These are phyloP conservation scores for Catamblyrhynchus diadema DNA, from an alignment of 2,797 vertebrate genomes.

Conservation along the genomic window DNA sequence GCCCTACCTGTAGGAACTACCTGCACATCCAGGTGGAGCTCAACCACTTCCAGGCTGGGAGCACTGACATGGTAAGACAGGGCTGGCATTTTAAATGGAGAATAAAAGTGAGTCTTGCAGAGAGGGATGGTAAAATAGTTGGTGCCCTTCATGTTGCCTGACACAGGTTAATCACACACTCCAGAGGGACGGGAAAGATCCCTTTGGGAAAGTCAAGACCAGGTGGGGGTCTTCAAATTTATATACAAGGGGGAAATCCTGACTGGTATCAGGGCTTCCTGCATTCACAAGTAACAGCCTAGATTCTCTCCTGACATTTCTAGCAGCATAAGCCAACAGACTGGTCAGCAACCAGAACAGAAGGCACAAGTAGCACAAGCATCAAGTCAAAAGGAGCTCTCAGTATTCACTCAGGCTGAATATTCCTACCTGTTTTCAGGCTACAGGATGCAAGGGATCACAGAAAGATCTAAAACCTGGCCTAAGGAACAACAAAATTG, in stretches of 20 bases:
- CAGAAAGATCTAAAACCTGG: background rate
- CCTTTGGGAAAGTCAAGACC: background rate
- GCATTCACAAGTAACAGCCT: background rate
- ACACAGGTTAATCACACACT: background rate
- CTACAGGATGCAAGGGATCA: background rate
- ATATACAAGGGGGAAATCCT: background rate
- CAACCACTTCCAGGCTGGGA: background rate
- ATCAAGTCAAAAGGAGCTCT: background rate
- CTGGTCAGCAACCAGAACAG: background rate
- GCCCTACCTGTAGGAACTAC: background rate
- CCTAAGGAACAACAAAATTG: background rate
- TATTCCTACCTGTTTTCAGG: background rate
- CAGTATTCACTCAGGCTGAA: background rate
- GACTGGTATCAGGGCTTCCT: background rate
- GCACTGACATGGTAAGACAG: background rate
- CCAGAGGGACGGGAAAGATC: background rate
- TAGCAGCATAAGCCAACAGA: background rate
- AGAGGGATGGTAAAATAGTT: background rate
- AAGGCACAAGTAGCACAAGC: background rate
- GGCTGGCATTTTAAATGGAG: background rate
- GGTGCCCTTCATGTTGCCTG: background rate
- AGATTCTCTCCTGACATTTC: background rate
- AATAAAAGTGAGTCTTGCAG: background rate
- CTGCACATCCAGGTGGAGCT: background rate
- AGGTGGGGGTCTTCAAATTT: background rate